Evolutionary conservation across 1,140 invertebrate genomes (phyloP).

Genomic region (Patella vulgata): DNA sequence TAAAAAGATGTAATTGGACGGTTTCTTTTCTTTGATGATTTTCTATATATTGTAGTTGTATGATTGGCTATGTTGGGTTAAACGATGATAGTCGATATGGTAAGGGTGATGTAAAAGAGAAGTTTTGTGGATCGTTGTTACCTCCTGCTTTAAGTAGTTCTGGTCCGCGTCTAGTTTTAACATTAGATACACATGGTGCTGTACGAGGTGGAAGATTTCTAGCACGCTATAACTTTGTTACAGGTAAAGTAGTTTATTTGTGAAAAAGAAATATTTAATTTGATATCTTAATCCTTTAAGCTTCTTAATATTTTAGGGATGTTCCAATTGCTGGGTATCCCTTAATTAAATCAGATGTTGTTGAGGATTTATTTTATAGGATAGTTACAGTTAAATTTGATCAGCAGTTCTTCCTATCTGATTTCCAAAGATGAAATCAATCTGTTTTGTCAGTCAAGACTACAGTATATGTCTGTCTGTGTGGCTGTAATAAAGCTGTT

Average conservation of each 20-base stretch:
- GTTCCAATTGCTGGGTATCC: too few species aligned
- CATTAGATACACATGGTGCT: conserved; percentile 81
- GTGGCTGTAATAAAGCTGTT: too few species aligned
- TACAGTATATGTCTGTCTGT: too few species aligned
- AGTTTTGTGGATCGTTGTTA: conserved; percentile 82
- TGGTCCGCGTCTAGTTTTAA: conserved; percentile 91
- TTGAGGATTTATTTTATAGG: too few species aligned
- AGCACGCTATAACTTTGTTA: conserved; percentile 89
- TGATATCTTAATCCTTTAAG: not conserved
- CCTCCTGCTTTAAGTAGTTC: conserved; percentile 82
- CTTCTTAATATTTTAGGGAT: too few species aligned
- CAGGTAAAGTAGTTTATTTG: conserved; percentile 71
- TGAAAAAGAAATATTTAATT: not conserved
- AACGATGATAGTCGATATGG: conserved; percentile 93
- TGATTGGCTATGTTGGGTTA: conserved; percentile 89
- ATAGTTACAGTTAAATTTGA: too few species aligned
- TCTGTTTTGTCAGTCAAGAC: too few species aligned
- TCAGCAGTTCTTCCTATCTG: too few species aligned
- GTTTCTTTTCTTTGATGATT: too few species aligned
- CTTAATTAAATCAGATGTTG: too few species aligned
- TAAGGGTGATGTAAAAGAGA: conserved; percentile 92
- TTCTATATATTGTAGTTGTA: conserved; percentile 73
- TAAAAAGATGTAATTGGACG: too few species aligned
- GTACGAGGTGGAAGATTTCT: conserved; percentile 84
- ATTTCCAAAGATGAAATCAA: too few species aligned